A percentile compares a stretch with the other conserved stretches of the same genome.
Conservation (phyloP, 2,113 vertebrate species). For the Philantomba maxwellii region DNA sequence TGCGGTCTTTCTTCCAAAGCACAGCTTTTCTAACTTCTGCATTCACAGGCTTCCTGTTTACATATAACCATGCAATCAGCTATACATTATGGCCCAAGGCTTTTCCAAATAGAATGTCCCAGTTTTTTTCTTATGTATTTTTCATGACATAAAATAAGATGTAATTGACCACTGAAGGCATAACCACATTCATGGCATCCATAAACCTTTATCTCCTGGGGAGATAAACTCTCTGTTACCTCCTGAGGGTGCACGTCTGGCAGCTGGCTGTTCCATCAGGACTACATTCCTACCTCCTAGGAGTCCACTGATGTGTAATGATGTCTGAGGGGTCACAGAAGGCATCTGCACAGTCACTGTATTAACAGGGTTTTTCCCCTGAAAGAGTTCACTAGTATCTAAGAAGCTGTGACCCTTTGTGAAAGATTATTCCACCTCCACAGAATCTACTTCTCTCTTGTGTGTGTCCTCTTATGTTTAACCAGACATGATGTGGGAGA, state of each 20-base stretch:
- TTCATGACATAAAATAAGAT: neutral
- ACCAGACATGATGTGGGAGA: slow-evolving; percentile 36
- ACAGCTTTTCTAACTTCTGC: neutral
- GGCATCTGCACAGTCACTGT: neutral
- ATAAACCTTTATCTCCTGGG: neutral
- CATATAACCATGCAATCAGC: neutral
- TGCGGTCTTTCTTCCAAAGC: neutral
- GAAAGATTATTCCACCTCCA: neutral
- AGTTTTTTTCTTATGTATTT: neutral
- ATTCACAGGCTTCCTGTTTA: neutral
- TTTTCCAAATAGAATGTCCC: neutral
- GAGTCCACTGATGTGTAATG: neutral
- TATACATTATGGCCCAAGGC: neutral
- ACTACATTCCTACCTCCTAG: neutral
- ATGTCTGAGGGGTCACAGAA: neutral
- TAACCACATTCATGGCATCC: neutral
- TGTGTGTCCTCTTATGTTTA: slow-evolving; percentile 53
- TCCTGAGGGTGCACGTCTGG: neutral
- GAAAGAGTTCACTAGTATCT: neutral
- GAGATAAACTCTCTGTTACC: neutral
- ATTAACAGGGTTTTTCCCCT: neutral
- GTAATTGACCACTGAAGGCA: neutral
- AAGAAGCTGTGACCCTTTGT: neutral
- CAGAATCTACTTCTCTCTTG: neutral
- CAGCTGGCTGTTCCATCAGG: neutral